Conservation (phyloP, 2,113 vertebrate genomes). For the Xyliphius kryptos region DNA sequence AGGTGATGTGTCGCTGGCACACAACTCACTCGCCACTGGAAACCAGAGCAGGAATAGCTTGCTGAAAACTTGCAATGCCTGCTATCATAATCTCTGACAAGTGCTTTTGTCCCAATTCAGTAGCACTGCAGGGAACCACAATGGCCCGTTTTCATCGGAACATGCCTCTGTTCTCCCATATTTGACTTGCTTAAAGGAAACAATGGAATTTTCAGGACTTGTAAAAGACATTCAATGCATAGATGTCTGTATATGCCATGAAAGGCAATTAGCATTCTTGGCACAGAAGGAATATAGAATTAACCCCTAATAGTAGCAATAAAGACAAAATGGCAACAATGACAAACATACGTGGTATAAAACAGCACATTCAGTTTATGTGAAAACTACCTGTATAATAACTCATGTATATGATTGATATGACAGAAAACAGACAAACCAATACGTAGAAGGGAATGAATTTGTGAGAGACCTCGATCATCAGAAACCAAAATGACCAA, state of each 20-base stretch:
- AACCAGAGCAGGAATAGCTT: neutral
- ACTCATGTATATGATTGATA: neutral
- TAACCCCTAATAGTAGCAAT: neutral
- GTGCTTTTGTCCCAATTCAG: neutral
- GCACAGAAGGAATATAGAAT: constrained; percentile 19
- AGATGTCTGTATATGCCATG: neutral
- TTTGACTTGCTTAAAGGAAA: constrained; percentile 1
- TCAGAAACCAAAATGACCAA: neutral
- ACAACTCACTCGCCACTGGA: constrained; percentile 21
- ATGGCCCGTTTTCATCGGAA: neutral
- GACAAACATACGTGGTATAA: neutral
- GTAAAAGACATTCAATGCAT: no score
- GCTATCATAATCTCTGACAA: constrained; percentile 3
- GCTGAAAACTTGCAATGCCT: constrained; percentile 20
- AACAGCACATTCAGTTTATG: constrained; percentile 5
- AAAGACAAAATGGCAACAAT: neutral
- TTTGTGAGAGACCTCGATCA: no score
- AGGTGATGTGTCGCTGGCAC: constrained; percentile 14
- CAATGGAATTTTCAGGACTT: neutral
- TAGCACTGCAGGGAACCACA: neutral
- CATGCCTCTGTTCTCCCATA: neutral
- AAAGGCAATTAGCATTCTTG: constrained; percentile 30
- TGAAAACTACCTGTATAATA: neutral
- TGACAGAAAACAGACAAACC: neutral
- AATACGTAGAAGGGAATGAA: neutral